Evolutionary conservation across 1,140 invertebrate genomes (phyloP).

Genomic region (Pogonognathellus flavescens): DNA sequence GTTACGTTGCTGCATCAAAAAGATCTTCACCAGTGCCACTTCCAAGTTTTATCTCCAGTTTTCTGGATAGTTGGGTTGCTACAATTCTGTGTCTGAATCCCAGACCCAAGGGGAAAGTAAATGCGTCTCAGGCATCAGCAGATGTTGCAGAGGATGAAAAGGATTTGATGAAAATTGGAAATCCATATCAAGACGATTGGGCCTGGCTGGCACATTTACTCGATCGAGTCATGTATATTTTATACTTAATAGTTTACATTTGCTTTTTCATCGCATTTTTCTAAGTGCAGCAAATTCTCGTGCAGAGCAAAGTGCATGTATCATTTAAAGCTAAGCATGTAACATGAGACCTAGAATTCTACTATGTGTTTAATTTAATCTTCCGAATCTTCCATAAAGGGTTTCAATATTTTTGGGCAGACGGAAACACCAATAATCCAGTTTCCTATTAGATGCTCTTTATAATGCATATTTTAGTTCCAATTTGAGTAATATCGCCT

Average conservation of each 20-base stretch:
- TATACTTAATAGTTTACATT: slow-evolving; percentile 54
- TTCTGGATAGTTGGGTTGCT: slow-evolving; percentile 42
- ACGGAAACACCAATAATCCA: too few species aligned
- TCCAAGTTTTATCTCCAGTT: slow-evolving; percentile 13
- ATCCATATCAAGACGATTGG: slow-evolving; percentile 60
- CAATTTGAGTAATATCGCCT: too few species aligned
- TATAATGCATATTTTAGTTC: too few species aligned
- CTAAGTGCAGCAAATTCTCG: not conserved
- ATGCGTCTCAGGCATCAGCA: not conserved
- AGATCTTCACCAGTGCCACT: slow-evolving; percentile 43
- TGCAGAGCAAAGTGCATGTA: too few species aligned
- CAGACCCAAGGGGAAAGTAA: not conserved
- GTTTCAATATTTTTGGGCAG: too few species aligned
- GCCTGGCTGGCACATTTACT: slow-evolving; percentile 61
- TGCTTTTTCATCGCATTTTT: slow-evolving; percentile 54
- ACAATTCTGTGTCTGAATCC: slow-evolving; percentile 52
- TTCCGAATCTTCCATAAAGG: too few species aligned
- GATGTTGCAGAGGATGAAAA: slow-evolving; percentile 17
- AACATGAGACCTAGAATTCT: not conserved
- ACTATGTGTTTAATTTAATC: not conserved
- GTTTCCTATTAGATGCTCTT: too few species aligned
- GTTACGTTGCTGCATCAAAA: slow-evolving; percentile 48
- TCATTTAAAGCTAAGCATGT: not conserved
- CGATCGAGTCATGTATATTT: slow-evolving; percentile 53
- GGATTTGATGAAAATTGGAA: not conserved